Evolutionary conservation across 2,888 invertebrate species (phyloP), one percentile per base, ranked within the genome.

Genomic region (Sinodicranocentrus sp.): DNA sequence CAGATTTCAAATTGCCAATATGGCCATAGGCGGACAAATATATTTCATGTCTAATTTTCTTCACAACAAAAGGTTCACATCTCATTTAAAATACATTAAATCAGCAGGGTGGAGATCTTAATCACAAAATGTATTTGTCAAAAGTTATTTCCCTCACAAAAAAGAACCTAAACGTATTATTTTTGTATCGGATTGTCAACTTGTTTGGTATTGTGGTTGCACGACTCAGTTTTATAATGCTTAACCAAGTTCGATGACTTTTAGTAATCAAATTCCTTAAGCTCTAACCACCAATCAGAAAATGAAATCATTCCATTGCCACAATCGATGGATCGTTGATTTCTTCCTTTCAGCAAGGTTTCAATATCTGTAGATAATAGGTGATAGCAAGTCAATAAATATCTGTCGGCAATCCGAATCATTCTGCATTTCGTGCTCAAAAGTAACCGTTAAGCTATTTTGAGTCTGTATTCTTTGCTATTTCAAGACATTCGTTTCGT

Each of bases 191-290:
- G n/a, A n/a, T n/a, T n/a, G n/a, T n/a, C 39, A 39, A 39, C 39
- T 39, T 39, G 39, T 39, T n/a, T n/a, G n/a, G n/a, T n/a, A n/a
- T n/a, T n/a, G n/a, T n/a, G n/a, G n/a, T n/a, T n/a, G n/a, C n/a
- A n/a, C n/a, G n/a, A n/a, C n/a, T n/a, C n/a, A n/a, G n/a, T n/a
- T n/a, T n/a, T n/a, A n/a, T n/a, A n/a, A n/a, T n/a, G 43, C 26
- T 48, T 26, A 44, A 44, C 44, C 26, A 73, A 73, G 73, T 73
- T 73, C 73, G 73, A 73, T 73, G 61, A 73, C 73, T 73, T 28
- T 25, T 13, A 19, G 15, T 59, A 57, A 39, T 72, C 48, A n/a
- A 39, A 44, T 61, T 61, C 73, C 61, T 5, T 48, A 13, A 71
- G 19, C 43, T 19, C 21, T 23, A 72, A 61, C 71, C 25, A 43